Conservation (phyloP, 2,113 vertebrate genomes). For the Hippolais icterina region DNA sequence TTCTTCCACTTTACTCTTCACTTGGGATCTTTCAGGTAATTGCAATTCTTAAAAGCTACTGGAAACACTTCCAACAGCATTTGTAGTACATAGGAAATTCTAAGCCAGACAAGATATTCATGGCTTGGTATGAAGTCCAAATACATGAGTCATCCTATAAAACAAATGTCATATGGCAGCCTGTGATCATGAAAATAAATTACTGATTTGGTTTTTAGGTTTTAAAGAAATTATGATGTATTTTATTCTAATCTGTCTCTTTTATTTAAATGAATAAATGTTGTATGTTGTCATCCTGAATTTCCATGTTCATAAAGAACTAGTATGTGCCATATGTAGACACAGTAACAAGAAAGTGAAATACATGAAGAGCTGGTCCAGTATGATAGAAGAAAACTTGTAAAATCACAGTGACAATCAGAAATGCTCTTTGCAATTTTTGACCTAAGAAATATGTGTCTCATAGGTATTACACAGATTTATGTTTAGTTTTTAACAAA, state of each 20-base stretch:
- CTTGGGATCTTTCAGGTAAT: neutral
- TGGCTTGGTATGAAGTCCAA: neutral
- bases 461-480: neutral
- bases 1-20: neutral
- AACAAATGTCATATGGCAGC: neutral
- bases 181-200: constrained; percentile 19
- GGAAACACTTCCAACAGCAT: neutral
- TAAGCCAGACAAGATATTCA: neutral
- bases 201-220: neutral
- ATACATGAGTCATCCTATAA: neutral
- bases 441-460: neutral
- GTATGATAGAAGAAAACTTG: constrained; percentile 28
- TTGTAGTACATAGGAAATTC: neutral
- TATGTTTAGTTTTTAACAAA: neutral
- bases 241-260: neutral
- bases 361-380: constrained; percentile 24
- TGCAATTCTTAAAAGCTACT: neutral
- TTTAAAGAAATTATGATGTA: neutral
- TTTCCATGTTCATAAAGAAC: neutral
- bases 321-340: neutral
- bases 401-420: neutral
- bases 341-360: neutral
- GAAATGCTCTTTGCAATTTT: neutral
- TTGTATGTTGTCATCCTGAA: neutral
- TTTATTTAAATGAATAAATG: neutral